Evolutionary conservation across 2,888 invertebrate species (phyloP).

Genomic region (Agrotis exclamationis): DNA sequence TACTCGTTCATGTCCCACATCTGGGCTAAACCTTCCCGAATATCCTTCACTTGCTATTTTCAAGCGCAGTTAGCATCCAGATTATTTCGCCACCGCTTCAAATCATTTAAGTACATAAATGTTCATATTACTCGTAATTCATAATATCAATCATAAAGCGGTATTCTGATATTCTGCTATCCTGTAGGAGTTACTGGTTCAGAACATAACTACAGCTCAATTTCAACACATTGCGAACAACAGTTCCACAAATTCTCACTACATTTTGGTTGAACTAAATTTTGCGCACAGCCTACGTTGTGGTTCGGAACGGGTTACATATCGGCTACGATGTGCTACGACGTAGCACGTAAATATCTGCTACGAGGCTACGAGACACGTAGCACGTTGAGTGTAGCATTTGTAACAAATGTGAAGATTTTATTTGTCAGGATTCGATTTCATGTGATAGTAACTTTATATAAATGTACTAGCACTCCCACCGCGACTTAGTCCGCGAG

Average conservation of each 20-base stretch:
- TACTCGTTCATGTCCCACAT: too few relatives aligned
- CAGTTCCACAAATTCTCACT: conserved; percentile 43
- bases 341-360: conserved; percentile 44
- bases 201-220: conserved; percentile 2
- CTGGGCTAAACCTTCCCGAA: too few relatives aligned
- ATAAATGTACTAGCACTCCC: background rate
- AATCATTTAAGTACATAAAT: too few relatives aligned
- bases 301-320: conserved; percentile 32
- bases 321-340: conserved; percentile 45
- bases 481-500: too few relatives aligned
- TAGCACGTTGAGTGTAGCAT: conserved; percentile 30
- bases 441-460: background rate
- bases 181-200: background rate
- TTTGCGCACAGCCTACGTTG: conserved; percentile 42
- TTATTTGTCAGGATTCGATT: conserved; percentile 14
- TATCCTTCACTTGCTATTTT: too few relatives aligned
- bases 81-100: too few relatives aligned
- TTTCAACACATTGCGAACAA: conserved; percentile 30
- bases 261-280: conserved; percentile 53
- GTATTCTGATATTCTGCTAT: too few relatives aligned
- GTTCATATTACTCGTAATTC: too few relatives aligned
- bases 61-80: too few relatives aligned
- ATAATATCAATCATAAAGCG: too few relatives aligned
- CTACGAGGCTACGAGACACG: conserved; percentile 46
- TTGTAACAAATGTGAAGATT: conserved; percentile 11